Percentiles rank a stretch among this genome's conserved stretches.
phyloP scores from a whole-genome alignment of 1,140 invertebrate genomes.

The Archivesica marissinica region DNA sequence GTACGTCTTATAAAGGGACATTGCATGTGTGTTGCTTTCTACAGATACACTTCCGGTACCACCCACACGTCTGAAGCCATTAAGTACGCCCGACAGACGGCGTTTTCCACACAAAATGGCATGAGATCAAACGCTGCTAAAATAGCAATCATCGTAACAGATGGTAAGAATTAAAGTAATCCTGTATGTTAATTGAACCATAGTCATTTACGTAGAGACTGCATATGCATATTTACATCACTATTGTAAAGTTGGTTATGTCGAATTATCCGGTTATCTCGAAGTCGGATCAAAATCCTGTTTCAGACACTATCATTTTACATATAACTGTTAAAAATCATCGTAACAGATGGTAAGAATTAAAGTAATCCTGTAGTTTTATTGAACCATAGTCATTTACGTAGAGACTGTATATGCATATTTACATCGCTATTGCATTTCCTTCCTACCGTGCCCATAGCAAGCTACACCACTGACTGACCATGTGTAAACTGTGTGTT shows the following conservation, averaged over 20 bases:
- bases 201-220: background rate
- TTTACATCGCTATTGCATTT: too few relatives aligned
- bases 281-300: too few relatives aligned
- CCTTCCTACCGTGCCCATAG: too few relatives aligned
- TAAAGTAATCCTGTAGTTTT: background rate
- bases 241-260: too few relatives aligned
- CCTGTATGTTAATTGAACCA: background rate
- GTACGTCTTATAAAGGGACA: too few relatives aligned
- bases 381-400: background rate
- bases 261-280: too few relatives aligned
- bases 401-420: background rate
- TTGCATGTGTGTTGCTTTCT: too few relatives aligned
- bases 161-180: constrained; percentile 17
- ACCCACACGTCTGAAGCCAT: constrained; percentile 76
- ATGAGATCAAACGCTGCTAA: constrained; percentile 73
- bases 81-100: constrained; percentile 72
- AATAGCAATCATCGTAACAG: constrained; percentile 69
- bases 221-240: background rate
- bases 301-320: too few relatives aligned
- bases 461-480: too few relatives aligned
- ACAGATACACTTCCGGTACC: constrained; percentile 69
- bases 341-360: constrained; percentile 62
- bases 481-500: too few relatives aligned
- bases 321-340: constrained; percentile 62
- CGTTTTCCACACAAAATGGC: constrained; percentile 74